Base-by-base conservation (phyloP, 2,888 invertebrate species). In the Pandemis corylana region DNA sequence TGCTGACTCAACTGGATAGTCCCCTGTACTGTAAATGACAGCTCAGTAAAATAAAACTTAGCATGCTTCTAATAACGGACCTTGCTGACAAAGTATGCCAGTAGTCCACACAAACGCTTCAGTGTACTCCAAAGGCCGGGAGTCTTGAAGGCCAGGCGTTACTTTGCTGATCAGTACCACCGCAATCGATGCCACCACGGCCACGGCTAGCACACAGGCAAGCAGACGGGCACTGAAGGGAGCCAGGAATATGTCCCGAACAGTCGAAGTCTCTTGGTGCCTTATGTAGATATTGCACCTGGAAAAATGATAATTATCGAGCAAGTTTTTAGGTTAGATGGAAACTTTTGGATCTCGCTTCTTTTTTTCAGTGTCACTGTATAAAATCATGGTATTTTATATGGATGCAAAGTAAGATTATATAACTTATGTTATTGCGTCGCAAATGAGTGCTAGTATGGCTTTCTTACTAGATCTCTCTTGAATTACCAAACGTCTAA, bases 41-140 rank as follows among this genome's bases (percentile, higher is more conserved):
- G 51, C 5, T 6, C 5, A 36, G 6, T 15, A 51, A 6, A 15
- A 51, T 13, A 53, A 53, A 13, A 51, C 15, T 46, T 46, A 46
- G 10, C 5, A 46, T 12, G 10, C 12, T 46, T 46, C 5, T 46
- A n/a, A 13, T 7, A 5, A 51, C 42, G 15, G 61, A 96, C 96
- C 96, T 95, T 96, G 96, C 88, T 96, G 96, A 80, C 95, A 96
- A 78, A 96, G 92, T 78, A 96, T 95, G 69, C 96, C 95, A 46
- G 95, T 93, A 13, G 95, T 95, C 96, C 96, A 96, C 62, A 96
- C 87, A 0, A 95, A 82, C 0, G 96, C 95, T 78, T 96, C 96
- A 0, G 95, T 93, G 41, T 93, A 91, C 77, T 84, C 94, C 83
- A 88, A 90, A 65, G 80, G 84, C 68, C 87, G 84, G 79, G 81